Base-by-base conservation (phyloP, 2,797 vertebrate genomes). In the Hypotaenidia okinawae region DNA sequence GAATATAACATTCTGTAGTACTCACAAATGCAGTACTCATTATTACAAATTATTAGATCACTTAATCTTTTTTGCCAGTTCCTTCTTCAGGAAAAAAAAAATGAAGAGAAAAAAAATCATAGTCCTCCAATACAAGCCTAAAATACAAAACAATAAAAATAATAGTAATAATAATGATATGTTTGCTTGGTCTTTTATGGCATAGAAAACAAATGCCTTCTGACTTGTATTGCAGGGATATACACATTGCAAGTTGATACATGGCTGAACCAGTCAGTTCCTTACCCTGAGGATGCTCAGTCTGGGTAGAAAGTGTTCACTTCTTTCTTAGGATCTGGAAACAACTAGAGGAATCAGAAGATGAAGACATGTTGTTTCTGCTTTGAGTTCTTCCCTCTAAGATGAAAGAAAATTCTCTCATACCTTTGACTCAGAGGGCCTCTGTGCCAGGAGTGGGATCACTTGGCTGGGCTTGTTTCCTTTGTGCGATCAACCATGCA, bases 41-140 rank as follows among this genome's bases (percentile, higher is more conserved):
- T 96, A 94, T 89, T 93, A 86, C 72, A 93, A 97, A 97, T 96
- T 96, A 96, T 97, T 96, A 97, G 92, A 95, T 89, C 95, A 87
- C 62, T 98, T 97, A 61, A 95, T 97, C 90, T 97, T 94, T 84
- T 66, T 49, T 89, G 57, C 64, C 83, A 95, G 51, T 85, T 85
- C 78, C 58, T 96, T 93, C 84, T 57, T 83, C 16, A 47, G 33
- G 32, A 89, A 81, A 87, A 79, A 79, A 91, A 87, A 62, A 32
- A 13, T 41, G 76, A 91, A 94, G 83, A 8, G 57, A 28, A 16
- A 47, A 28, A 59, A 25, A 91, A 32, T 59, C 70, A 91, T 75
- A 47, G 41, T 66, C 27, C 28, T 33, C 73, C 49, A 91, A n/a
- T 76, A 81, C 22, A 84, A 89, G 45, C 78, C 86, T 94, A 91